Conservation (phyloP, 2,113 vertebrate genomes). For the Callionymus lyra region DNA sequence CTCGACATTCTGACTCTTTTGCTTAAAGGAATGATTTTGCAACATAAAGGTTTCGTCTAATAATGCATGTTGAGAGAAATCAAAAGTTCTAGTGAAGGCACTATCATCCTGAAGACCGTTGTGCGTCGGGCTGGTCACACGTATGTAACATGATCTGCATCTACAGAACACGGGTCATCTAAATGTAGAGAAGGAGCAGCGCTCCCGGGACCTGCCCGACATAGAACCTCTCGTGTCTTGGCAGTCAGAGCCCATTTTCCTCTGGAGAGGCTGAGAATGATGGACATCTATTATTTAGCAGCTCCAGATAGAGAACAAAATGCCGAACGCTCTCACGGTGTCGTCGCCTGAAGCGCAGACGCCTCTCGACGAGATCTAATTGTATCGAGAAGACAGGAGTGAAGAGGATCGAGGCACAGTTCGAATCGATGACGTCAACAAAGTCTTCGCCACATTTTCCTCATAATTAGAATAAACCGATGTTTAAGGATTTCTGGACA, state of each 20-base stretch:
- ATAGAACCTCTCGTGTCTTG: constrained; percentile 25
- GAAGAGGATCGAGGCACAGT: constrained; percentile 39
- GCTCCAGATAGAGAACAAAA: constrained; percentile 46
- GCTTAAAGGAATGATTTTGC: constrained; percentile 13
- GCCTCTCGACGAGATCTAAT: constrained; percentile 26
- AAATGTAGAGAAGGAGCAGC: constrained; percentile 29
- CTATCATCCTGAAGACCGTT: constrained; percentile 42
- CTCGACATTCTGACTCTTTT: constrained; percentile 14
- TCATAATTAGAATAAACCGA: no score
- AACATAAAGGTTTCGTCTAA: constrained; percentile 2
- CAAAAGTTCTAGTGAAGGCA: constrained; percentile 57
- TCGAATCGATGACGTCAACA: constrained; percentile 10
- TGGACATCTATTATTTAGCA: constrained; percentile 65
- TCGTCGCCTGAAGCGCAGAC: constrained; percentile 33
- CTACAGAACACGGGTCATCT: constrained; percentile 40
- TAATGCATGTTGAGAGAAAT: constrained; percentile 6
- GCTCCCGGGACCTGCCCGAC: constrained; percentile 38
- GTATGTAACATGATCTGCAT: constrained; percentile 21
- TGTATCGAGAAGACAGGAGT: constrained; percentile 30
- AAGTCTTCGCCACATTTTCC: no score
- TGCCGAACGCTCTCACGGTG: constrained; percentile 43
- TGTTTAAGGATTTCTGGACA: no score
- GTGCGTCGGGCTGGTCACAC: constrained; percentile 29
- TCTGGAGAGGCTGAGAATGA: constrained; percentile 30
- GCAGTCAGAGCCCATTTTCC: constrained; percentile 24